Evolutionary conservation across 2,888 invertebrate species (phyloP).

Genomic region (Cremastinae sp.): DNA sequence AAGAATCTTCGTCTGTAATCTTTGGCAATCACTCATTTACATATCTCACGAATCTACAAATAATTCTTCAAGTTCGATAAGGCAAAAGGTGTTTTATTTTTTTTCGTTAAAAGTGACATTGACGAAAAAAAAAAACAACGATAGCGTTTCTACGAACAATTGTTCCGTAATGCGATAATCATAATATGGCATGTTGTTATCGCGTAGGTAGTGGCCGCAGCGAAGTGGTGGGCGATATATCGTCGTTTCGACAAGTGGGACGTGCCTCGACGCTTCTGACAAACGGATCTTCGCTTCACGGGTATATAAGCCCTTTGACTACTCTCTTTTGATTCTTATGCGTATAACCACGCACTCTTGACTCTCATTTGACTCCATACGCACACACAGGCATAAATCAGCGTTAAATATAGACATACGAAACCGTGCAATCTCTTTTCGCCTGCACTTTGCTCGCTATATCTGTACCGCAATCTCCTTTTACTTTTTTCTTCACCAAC

Average conservation of each 20-base stretch:
- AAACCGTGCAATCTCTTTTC: slow-evolving; percentile 2
- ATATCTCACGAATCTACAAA: no score
- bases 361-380: not conserved
- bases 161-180: slow-evolving; percentile 34
- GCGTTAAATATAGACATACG: no score
- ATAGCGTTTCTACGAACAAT: slow-evolving; percentile 25
- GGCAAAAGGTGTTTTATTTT: not conserved
- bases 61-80: no score
- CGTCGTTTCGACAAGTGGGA: slow-evolving; percentile 55
- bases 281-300: slow-evolving; percentile 56
- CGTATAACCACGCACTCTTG: slow-evolving; percentile 28
- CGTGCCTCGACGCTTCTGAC: slow-evolving; percentile 51
- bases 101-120: not conserved
- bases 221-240: slow-evolving; percentile 49
- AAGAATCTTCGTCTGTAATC: no score
- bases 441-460: slow-evolving; percentile 12
- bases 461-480: slow-evolving; percentile 38
- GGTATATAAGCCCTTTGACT: slow-evolving; percentile 49
- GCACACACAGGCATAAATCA: not conserved
- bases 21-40: no score
- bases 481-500: slow-evolving; percentile 48
- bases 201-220: slow-evolving; percentile 51
- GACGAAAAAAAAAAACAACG: slow-evolving; percentile 19
- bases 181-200: slow-evolving; percentile 54
- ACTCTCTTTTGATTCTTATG: slow-evolving; percentile 35